Base-by-base conservation (phyloP, 1,140 invertebrate genomes). In the Doryteuthis pealeii region DNA sequence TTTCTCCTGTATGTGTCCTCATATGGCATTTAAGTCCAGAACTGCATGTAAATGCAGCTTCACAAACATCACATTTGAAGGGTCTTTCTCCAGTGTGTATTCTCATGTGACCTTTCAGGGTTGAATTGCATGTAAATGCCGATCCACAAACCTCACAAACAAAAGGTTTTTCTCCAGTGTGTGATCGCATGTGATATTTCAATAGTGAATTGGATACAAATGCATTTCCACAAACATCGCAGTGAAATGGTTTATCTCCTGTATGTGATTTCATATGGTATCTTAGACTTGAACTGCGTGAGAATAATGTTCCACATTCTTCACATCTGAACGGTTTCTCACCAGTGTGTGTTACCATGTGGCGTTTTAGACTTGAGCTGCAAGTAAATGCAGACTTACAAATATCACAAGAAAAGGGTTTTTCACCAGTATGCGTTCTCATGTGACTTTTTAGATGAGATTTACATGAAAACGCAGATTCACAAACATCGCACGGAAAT, bases 231-330 rank as follows among this genome's bases (percentile, higher is more conserved):
- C 78, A 79, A 0, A 74, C 70, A 35, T 71, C 40, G 58, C 77
- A 78, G 1, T 70, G 12, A 69, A 71, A 77, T 31, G 75, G 78
- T 40, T 74, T 76, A 18, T 78, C 77, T n/a, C 76, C 78, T 5
- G 75, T 78, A 83, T 97, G 96, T 0, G 94, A 96, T 84, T 95
- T 95, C 92, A 96, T 93, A 85, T 98, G 95, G 74, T 95, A 96
- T 87, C 96, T 96, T 80, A 97, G 85, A 83, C 96, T 91, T 12
- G 90, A 91, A 8, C 91, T 91, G 79, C 92, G 82, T 4, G 54
- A 74, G 71, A 76, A 80, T 67, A 49, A 6, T 69, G 73, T 72
- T 4, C 84, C 84, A 81, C 88, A 89, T 76, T 80, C 82, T 49
- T 81, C 76, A 75, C 89, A 89, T 69, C 81, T 81, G 40, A 80